Conservation (phyloP, 2,797 vertebrate species). For the Channa striata region DNA sequence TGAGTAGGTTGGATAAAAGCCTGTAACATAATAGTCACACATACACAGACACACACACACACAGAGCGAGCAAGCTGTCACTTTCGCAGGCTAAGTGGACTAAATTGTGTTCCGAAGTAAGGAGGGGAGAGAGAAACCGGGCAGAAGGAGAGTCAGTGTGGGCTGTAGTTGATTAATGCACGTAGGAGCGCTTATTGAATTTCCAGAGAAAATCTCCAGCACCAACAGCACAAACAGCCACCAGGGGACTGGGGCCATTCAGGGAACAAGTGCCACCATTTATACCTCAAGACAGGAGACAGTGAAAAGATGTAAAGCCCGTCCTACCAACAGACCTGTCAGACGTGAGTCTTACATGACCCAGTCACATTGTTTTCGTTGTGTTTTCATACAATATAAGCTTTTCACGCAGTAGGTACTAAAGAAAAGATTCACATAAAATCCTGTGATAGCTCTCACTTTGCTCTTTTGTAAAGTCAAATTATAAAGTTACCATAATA, state of each 20-base stretch:
- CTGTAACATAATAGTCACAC: constrained; percentile 23
- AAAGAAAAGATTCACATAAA: neutral
- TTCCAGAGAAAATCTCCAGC: constrained; percentile 56
- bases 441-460: neutral
- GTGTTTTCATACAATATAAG: too few species aligned
- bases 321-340: constrained; percentile 12
- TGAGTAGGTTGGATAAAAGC: constrained; percentile 34
- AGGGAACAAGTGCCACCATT: constrained; percentile 40
- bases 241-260: constrained; percentile 32
- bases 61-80: constrained; percentile 43
- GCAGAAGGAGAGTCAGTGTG: constrained; percentile 11
- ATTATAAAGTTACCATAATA: too few species aligned
- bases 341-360: neutral
- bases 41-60: neutral
- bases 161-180: constrained; percentile 64
- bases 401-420: neutral
- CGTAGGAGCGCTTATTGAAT: constrained; percentile 58
- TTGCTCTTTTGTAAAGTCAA: too few species aligned
- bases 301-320: constrained; percentile 25
- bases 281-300: constrained; percentile 30
- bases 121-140: neutral
- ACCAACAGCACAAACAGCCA: constrained; percentile 52
- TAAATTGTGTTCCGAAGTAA: constrained; percentile 39
- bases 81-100: constrained; percentile 41
- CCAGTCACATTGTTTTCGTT: neutral